Evolutionary conservation across 2,797 vertebrate genomes (phyloP), one percentile per base, ranked within the genome.

Genomic region (Delichon dasypus): DNA sequence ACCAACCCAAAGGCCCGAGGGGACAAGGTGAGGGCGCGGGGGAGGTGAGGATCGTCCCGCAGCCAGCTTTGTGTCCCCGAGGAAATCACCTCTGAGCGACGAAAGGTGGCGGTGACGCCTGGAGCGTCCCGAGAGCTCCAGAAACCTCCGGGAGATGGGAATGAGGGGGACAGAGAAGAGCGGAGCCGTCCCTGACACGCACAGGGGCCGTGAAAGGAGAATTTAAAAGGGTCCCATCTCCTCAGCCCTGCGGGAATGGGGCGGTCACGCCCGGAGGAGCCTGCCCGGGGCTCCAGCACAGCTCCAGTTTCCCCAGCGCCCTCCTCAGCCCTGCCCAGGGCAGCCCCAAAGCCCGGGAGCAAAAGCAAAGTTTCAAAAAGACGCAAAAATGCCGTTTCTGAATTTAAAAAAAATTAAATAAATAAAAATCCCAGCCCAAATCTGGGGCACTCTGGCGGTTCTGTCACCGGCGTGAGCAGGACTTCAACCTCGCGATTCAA

Each of bases 41-140:
- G 53, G 66, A 67, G 60, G 44, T 1, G 1, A 2, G 74, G 85
- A 40, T 79, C 9, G 55, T 23, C 72, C 71, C 67, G 4, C 50
- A 7, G 7, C 72, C 16, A 34, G 3, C 9, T 13, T 1, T 2
- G 11, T n/a, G 4, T 23, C 27, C 48, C 20, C 1, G 0, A 2
- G 50, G 48, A 47, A 66, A 70, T 77, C 58, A 0, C 1, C 45
- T 11, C 51, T 3, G 34, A 57, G 65, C 53, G 21, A 3, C n/a
- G 36, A 45, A 40, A 57, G 32, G 54, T 5, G 62, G 10, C 3
- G 1, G 62, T 0, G 67, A 85, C 50, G 26, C 16, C 20, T 0
- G 55, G 19, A 13, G 34, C 0, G 32, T 44, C 82, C 83, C 23
- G 54, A 9, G 11, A 19, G 68, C 66, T 26, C 16, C 81, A 50